A percentile compares a stretch with the other conserved stretches of the same genome.
Evolutionary conservation across 2,797 vertebrate genomes (phyloP).

Genomic region (Lerista edwardsae): DNA sequence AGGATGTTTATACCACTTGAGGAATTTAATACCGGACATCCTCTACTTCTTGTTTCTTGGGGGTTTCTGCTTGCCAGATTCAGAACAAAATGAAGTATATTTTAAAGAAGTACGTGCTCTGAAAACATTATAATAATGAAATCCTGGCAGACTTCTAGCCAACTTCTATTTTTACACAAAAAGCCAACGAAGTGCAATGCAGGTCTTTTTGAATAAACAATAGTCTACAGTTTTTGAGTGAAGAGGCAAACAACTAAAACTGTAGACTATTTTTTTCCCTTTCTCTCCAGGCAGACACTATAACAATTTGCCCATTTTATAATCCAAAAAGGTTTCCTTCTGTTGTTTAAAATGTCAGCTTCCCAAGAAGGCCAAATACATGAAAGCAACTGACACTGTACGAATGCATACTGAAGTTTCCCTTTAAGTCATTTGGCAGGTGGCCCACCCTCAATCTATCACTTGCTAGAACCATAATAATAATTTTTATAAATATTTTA

Average conservation of each 20-base stretch:
- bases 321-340: slow-evolving; percentile 7
- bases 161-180: slow-evolving; percentile 40
- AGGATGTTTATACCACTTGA: background rate
- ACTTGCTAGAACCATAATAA: background rate
- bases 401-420: background rate
- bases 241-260: slow-evolving; percentile 11
- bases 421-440: background rate
- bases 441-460: background rate
- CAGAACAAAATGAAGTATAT: background rate
- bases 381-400: background rate
- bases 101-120: slow-evolving; percentile 30
- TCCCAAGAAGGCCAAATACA: slow-evolving; percentile 6
- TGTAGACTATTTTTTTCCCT: background rate
- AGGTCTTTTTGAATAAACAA: background rate
- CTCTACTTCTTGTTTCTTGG: background rate
- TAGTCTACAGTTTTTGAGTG: slow-evolving; percentile 1
- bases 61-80: background rate
- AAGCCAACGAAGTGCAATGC: slow-evolving; percentile 14
- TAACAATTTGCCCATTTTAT: background rate
- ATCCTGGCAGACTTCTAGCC: slow-evolving; percentile 16
- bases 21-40: accelerated
- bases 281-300: background rate
- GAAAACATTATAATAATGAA: slow-evolving; percentile 47
- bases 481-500: background rate
- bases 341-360: slow-evolving; percentile 3